Evolutionary conservation across 2,888 invertebrate species (phyloP), one percentile per base, ranked within the genome.

Genomic region (Polyommatus icarus): DNA sequence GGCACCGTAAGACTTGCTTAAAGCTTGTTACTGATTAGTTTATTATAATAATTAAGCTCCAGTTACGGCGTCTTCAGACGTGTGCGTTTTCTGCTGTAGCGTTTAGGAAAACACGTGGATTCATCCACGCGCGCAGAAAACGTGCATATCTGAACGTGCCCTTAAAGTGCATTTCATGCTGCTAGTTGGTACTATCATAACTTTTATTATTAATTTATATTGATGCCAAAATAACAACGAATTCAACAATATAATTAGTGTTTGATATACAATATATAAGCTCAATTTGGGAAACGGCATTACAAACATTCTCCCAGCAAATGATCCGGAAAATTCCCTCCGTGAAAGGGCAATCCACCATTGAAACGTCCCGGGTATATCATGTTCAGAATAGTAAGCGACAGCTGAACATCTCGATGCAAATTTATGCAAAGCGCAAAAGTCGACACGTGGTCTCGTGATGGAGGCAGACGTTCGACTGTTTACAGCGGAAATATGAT

Each of bases 371-470:
- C 79, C 77, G 78, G 81, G 81, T 80, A 82, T 85, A 83, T 85
- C 85, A 80, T 83, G 83, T 83, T 83, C 82, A 76, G 82, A 79
- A 82, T 79, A 83, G 83, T 84, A 83, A 84, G 81, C 82, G 81
- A 84, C 79, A 54, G 80, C 78, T 79, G 79, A 83, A 79, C 82
- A 87, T 88, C 85, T 89, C 89, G 85, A 93, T 93, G 92, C 88
- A 92, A 92, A 93, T 93, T 90, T 93, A 93, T 93, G 92, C 89
- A 91, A 92, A 92, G 88, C 88, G 86, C 87, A 87, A 87, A 90
- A 90, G 89, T 91, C 91, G 91, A 91, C 92, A 90, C 88, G 84
- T 82, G 86, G 87, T 87, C 89, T 87, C 87, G 85, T 84, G 87
- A 86, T 86, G 85, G 83, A 85, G 86, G 86, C 84, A 83, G 86